Percentiles rank a stretch among this genome's conserved stretches.
phyloP scores from a whole-genome alignment of 2,888 invertebrate species.

The Thumatha senex region DNA sequence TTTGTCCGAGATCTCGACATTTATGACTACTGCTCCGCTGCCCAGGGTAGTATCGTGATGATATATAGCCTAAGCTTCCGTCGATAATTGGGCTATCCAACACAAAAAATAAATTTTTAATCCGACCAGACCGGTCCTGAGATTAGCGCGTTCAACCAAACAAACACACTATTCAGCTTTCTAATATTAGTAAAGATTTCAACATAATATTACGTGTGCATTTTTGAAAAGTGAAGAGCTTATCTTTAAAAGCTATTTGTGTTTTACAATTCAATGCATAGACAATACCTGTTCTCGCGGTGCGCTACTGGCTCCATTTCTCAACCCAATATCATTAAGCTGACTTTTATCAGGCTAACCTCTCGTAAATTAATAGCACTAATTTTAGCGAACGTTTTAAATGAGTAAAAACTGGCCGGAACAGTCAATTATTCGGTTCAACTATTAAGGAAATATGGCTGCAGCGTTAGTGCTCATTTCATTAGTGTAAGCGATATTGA shows the following conservation, averaged over 20 bases:
- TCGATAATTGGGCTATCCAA: no score
- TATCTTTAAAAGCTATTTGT: background rate
- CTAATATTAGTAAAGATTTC: no score
- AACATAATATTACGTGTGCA: no score
- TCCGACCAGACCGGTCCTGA: no score
- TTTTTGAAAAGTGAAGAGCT: no score
- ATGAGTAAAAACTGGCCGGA: constrained; percentile 50
- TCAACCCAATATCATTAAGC: constrained; percentile 55
- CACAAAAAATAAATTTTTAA: no score
- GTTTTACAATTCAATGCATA: background rate
- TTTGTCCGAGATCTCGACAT: no score
- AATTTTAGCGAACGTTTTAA: constrained; percentile 51
- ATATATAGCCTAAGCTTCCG: no score
- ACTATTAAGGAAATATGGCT: constrained; percentile 32
- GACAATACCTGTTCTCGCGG: constrained; percentile 2
- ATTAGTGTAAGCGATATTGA: constrained; percentile 12
- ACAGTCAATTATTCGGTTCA: constrained; percentile 43
- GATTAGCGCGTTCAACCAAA: no score
- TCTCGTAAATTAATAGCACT: constrained; percentile 61
- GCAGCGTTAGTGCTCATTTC: background rate
- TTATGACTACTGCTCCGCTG: no score
- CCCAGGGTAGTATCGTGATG: no score
- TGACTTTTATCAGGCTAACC: constrained; percentile 60
- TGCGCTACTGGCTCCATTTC: constrained; percentile 11
- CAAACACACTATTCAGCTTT: no score